phyloP scores from a whole-genome alignment of 2,113 vertebrate species.

The Oreocharis arfaki region DNA sequence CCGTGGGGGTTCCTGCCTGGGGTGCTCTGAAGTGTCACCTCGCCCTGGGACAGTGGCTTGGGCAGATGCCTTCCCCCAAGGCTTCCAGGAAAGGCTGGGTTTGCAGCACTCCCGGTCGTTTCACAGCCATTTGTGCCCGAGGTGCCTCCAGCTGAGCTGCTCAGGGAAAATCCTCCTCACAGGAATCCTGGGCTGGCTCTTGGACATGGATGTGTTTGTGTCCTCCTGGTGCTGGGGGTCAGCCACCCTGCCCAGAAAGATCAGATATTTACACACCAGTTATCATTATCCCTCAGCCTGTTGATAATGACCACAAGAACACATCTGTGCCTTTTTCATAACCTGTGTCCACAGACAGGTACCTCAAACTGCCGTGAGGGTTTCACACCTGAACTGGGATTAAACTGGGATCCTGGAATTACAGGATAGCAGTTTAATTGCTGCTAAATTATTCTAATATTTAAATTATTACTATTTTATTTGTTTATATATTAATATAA shows the following conservation, averaged over 20 bases:
- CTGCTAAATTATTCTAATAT: not conserved
- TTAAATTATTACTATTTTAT: not conserved
- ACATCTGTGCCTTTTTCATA: not conserved
- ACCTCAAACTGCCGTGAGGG: not conserved
- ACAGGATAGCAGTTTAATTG: not conserved
- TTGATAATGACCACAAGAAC: not conserved
- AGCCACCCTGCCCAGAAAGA: not conserved
- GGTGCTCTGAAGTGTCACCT: not conserved
- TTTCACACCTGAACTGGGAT: not conserved
- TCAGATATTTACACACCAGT: not conserved
- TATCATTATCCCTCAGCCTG: not conserved
- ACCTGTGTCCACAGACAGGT: not conserved
- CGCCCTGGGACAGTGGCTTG: not conserved
- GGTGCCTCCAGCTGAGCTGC: not conserved
- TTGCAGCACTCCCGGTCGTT: rapidly evolving
- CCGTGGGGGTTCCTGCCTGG: rapidly evolving
- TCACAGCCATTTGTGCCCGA: not conserved
- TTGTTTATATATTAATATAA: not conserved
- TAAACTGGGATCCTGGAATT: not conserved
- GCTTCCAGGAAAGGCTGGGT: not conserved
- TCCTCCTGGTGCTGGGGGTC: rapidly evolving
- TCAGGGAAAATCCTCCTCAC: rapidly evolving
- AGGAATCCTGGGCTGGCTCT: not conserved
- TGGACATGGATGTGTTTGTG: not conserved
- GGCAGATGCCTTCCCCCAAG: not conserved